These are phyloP conservation scores for Aurelia coerulea DNA, from an alignment of 30 jellyfish, hydroid and myxozoan species.

Conservation along the genomic window DNA sequence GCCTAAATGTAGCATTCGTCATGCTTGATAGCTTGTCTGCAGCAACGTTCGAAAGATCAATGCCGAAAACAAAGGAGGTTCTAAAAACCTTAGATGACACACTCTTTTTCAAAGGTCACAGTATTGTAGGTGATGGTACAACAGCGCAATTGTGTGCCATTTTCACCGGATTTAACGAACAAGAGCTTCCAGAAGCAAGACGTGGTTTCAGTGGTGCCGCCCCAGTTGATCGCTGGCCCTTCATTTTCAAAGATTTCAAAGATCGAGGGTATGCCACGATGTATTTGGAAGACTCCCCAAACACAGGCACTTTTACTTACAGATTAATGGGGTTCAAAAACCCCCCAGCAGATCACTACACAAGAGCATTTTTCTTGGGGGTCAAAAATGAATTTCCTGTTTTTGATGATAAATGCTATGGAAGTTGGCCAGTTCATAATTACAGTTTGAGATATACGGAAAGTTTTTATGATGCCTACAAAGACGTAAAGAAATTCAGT, in stretches of 20 bases:
- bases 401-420: constrained; percentile 4
- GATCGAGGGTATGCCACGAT: constrained; percentile 65
- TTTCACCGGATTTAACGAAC: constrained; percentile 54
- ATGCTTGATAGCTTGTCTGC: constrained; percentile 41
- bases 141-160: constrained; percentile 75
- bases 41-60: constrained; percentile 28
- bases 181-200: constrained; percentile 70
- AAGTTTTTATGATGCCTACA: constrained; percentile 18
- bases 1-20: constrained; percentile 30
- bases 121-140: constrained; percentile 86
- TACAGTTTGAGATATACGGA: constrained; percentile 2
- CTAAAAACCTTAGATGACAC: constrained; percentile 18
- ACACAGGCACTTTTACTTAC: constrained; percentile 55
- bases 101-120: constrained; percentile 50
- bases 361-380: constrained; percentile 67
- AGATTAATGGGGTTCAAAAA: constrained; percentile 69
- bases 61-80: constrained; percentile 33
- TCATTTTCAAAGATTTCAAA: constrained; percentile 75
- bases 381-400: constrained; percentile 1
- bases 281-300: constrained; percentile 65
- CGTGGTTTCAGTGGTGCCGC: constrained; percentile 27
- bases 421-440: constrained; percentile 22
- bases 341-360: constrained; percentile 77
- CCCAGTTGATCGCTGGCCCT: constrained; percentile 82
- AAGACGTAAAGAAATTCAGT: constrained; percentile 37